These are phyloP conservation scores for Odontophorus gujanensis DNA, from an alignment of 2,113 vertebrate species.

Conservation along the genomic window DNA sequence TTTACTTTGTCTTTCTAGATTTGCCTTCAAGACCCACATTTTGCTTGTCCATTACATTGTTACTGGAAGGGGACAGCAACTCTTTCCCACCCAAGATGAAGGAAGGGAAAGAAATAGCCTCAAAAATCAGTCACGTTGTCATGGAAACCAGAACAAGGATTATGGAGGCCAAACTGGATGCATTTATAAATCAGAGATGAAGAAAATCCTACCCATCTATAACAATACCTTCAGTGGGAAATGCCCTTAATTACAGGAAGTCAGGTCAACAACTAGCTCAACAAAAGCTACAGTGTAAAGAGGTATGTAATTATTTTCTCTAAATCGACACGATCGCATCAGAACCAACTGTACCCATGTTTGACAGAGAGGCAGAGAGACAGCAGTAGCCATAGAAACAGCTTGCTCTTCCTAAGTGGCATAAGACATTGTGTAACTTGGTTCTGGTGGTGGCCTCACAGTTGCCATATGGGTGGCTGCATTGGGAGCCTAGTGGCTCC, in stretches of 20 bases:
- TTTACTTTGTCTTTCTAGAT: neutral
- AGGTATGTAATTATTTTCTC: neutral
- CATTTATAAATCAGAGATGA: neutral
- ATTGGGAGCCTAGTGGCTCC: neutral
- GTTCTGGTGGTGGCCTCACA: neutral
- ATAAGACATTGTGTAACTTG: neutral
- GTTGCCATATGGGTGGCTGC: neutral
- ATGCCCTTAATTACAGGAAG: neutral
- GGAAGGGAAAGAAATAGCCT: slow-evolving; percentile 13
- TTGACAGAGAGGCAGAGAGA: neutral
- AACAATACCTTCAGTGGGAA: neutral
- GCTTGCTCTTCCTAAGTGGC: neutral
- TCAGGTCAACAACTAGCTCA: neutral
- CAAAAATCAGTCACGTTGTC: slow-evolving; percentile 48
- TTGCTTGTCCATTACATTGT: neutral
- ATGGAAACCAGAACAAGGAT: slow-evolving; percentile 55
- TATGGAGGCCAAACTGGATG: slow-evolving; percentile 8
- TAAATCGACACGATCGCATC: neutral
- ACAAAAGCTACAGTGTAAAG: neutral
- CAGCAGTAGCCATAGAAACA: slow-evolving; percentile 64
- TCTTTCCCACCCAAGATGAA: slow-evolving; percentile 15
- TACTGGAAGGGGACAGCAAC: slow-evolving; percentile 18
- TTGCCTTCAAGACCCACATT: neutral
- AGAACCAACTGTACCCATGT: neutral
- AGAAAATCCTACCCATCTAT: neutral